phyloP scores from a whole-genome alignment of 2,113 vertebrate species.

The Indicator indicator region DNA sequence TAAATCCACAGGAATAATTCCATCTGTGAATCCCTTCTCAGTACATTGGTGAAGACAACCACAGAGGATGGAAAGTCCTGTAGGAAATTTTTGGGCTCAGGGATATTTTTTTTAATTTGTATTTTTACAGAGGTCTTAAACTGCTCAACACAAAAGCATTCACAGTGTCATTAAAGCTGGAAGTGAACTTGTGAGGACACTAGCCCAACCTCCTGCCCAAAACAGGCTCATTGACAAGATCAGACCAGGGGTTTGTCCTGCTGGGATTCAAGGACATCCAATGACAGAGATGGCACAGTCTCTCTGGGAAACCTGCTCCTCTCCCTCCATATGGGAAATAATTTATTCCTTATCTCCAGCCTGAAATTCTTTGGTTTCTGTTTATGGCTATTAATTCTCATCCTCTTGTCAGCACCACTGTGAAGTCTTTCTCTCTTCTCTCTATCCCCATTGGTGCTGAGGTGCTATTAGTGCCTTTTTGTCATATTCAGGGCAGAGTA shows the following conservation, averaged over 20 bases:
- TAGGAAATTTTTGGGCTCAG: neutral
- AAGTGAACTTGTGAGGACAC: neutral
- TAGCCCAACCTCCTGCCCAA: neutral
- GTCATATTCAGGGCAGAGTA: neutral
- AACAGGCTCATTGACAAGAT: neutral
- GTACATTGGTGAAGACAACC: neutral
- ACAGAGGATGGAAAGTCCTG: neutral
- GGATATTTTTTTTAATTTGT: neutral
- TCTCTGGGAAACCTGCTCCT: neutral
- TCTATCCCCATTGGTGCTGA: neutral
- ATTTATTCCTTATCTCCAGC: neutral
- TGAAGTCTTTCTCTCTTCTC: neutral
- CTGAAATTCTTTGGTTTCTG: neutral
- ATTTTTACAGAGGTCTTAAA: neutral
- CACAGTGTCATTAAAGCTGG: neutral
- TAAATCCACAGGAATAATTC: neutral
- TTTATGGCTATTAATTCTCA: neutral
- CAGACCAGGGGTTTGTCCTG: neutral
- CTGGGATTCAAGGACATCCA: neutral
- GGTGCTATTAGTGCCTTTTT: neutral
- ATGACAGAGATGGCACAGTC: neutral
- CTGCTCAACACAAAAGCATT: neutral
- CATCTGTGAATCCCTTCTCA: neutral
- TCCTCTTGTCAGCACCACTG: neutral
- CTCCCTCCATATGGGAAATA: neutral